Conservation (phyloP, 2,797 vertebrate genomes). For the Coilia nasus region DNA sequence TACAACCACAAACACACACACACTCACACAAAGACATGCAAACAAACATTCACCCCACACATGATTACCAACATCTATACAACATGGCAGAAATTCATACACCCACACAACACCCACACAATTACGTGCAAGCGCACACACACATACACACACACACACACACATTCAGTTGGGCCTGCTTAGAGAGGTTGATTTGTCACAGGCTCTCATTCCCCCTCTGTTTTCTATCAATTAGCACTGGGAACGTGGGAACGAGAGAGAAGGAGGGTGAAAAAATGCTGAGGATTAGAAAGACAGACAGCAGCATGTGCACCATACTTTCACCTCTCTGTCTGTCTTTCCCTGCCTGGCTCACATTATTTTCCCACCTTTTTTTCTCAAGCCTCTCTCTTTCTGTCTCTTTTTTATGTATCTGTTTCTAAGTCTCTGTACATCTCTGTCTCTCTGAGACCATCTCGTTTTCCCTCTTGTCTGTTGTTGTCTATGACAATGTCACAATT, state of each 20-base stretch:
- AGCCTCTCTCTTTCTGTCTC: constrained; percentile 38
- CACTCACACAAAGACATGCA: neutral
- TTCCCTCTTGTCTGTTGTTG: neutral
- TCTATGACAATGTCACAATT: neutral
- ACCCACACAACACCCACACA: constrained; percentile 17
- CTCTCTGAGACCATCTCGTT: neutral
- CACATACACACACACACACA: constrained; percentile 47
- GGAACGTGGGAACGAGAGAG: constrained; percentile 77
- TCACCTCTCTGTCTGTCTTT: constrained; percentile 36
- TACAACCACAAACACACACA: neutral
- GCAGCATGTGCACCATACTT: constrained; percentile 70
- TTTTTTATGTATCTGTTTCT: constrained; percentile 26
- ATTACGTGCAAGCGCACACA: constrained; percentile 14
- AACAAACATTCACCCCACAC: neutral
- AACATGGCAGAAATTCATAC: neutral
- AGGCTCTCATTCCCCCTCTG: constrained; percentile 68
- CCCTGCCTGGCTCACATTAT: constrained; percentile 39
- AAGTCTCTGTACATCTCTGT: constrained; percentile 12
- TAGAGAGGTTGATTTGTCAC: constrained; percentile 72
- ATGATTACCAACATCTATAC: too few relatives aligned
- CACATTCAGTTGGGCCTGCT: constrained; percentile 44
- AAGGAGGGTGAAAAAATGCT: constrained; percentile 66
- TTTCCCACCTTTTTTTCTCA: neutral
- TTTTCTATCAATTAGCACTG: constrained; percentile 82
- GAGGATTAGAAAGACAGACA: constrained; percentile 75